These are phyloP conservation scores for Athene cunicularia DNA, from an alignment of 2,113 vertebrate species.

Conservation along the genomic window DNA sequence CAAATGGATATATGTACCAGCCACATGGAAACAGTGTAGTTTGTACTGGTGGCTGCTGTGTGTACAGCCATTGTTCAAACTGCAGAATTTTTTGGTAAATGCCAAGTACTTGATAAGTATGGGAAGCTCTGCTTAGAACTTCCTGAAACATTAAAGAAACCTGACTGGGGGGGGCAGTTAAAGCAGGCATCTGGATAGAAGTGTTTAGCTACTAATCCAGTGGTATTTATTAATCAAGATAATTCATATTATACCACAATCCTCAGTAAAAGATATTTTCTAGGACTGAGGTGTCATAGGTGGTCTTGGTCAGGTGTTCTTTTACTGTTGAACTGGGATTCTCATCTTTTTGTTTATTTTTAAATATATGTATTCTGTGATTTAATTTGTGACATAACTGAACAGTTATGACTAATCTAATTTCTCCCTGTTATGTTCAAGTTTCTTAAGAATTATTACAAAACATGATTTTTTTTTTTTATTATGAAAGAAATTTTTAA, in stretches of 20 bases:
- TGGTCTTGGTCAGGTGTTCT: neutral
- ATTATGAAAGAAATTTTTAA: neutral
- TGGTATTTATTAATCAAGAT: neutral
- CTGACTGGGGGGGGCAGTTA: rapidly evolving
- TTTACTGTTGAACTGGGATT: neutral
- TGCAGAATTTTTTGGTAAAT: neutral
- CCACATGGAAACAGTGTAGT: rapidly evolving
- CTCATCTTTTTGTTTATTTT: neutral
- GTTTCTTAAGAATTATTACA: neutral
- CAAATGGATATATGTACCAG: neutral
- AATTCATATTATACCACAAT: neutral
- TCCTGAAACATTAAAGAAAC: neutral
- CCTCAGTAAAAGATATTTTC: neutral
- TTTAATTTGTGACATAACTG: neutral
- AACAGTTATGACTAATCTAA: neutral
- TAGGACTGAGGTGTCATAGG: neutral
- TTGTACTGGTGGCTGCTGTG: rapidly evolving
- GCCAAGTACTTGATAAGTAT: neutral
- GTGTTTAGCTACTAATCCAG: neutral
- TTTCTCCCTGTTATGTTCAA: neutral
- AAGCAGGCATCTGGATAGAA: neutral
- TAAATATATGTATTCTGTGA: neutral
- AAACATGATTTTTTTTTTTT: neutral
- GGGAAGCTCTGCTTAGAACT: neutral
- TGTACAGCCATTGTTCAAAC: neutral